These are phyloP conservation scores for Eubasilissa regina DNA, from an alignment of 1,140 invertebrate genomes.

Conservation along the genomic window DNA sequence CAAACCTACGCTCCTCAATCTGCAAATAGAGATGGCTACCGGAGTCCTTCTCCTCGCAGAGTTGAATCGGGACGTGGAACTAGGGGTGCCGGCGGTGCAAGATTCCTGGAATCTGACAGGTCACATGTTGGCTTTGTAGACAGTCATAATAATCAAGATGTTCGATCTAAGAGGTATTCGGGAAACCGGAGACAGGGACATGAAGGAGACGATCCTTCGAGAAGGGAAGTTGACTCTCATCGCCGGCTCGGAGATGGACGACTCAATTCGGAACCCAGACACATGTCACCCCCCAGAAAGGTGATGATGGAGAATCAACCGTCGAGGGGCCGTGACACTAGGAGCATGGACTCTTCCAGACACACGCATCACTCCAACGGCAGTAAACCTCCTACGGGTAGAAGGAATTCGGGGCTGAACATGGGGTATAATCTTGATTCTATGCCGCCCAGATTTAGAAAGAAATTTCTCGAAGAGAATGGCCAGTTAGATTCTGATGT, in stretches of 20 bases:
- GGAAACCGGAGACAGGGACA: constrained; percentile 47
- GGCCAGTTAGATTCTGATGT: constrained; percentile 60
- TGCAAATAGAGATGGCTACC: constrained; percentile 40
- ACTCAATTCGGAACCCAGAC: constrained; percentile 68
- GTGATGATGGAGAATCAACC: constrained; percentile 63
- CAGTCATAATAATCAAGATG: constrained; percentile 50
- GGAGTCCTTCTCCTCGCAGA: constrained; percentile 47
- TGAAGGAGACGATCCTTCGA: constrained; percentile 35
- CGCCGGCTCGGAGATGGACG: constrained; percentile 65
- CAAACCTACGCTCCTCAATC: constrained; percentile 65
- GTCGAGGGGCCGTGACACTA: constrained; percentile 68
- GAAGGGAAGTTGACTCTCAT: constrained; percentile 35
- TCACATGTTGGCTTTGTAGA: constrained; percentile 22
- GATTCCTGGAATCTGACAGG: constrained; percentile 14
- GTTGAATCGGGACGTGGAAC: background rate
- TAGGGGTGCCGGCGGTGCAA: constrained; percentile 25
- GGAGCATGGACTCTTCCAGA: constrained; percentile 71
- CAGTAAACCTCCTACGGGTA: constrained; percentile 69
- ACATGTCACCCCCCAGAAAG: constrained; percentile 65
- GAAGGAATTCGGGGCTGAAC: constrained; percentile 69
- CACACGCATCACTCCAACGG: constrained; percentile 63
- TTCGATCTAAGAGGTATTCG: constrained; percentile 48
- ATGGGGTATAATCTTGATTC: constrained; percentile 67
- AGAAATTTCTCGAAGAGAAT: constrained; percentile 70
- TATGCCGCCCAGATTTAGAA: constrained; percentile 70